Evolutionary conservation across 2,113 vertebrate genomes (phyloP), one percentile per base, ranked within the genome.

Genomic region (Telmatochromis bifrenatus): DNA sequence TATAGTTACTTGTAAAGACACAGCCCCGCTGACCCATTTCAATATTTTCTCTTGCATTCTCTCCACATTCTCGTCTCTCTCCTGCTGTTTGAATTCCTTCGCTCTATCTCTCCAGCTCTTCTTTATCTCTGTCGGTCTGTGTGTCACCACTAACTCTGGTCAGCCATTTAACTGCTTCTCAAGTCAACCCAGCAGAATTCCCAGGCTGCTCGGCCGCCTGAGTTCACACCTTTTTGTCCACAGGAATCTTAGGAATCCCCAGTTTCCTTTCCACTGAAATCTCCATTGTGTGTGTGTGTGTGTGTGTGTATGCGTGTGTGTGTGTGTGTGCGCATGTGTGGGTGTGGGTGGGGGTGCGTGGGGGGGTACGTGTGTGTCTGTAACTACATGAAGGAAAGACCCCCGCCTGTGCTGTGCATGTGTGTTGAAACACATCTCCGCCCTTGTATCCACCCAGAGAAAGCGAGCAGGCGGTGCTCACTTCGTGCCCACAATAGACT

Each of bases 221-320:
- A 91, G 93, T 94, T 96, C 94, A 95, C 96, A 96, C 95, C 95
- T 96, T 96, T 96, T 94, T 94, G 88, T 94, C 91, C 90, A 86
- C 89, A 95, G 94, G 95, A 96, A 96, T 96, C 93, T 92, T 47
- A 92, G 93, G 95, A 97, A 96, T 96, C 91, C 91, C 89, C 87
- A 93, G 92, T 91, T 95, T 95, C 94, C 93, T 94, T 89, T 95
- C 89, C 89, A 90, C 83, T 42, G 81, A 90, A 89, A 92, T 89
- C 88, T 94, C 93, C 82, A 93, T 94, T 94, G 91, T 95, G 87
- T 91, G 85, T 70, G 80, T 35, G 75, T 55, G 85, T 65, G 68
- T 49, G 84, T 45, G 77, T 70, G 56, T 82, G 86, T 79, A 54
- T 77, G 83, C 84, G 82, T 37, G 84, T 86, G 73, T 28, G 84